Evolutionary conservation across 2,113 vertebrate species (phyloP).

Genomic region (Chionomys nivalis): DNA sequence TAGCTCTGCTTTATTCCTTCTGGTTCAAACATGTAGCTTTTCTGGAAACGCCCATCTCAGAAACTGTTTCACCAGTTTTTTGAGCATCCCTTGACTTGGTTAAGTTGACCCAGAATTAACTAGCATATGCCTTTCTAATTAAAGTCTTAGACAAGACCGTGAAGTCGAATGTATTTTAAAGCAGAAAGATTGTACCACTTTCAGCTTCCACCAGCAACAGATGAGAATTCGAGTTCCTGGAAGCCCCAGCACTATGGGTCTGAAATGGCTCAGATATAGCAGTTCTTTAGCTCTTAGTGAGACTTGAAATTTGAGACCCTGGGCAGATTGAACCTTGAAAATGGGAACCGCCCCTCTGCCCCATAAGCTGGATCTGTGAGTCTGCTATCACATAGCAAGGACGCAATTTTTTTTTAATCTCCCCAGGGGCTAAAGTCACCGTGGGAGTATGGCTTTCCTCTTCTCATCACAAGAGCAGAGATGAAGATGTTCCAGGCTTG

Average conservation of each 20-base stretch:
- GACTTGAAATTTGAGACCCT: neutral
- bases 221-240: neutral
- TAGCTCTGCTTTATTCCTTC: neutral
- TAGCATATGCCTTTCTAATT: neutral
- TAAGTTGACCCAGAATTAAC: neutral
- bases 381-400: neutral
- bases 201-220: neutral
- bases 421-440: neutral
- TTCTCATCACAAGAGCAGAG: neutral
- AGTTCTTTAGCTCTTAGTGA: conserved; percentile 13
- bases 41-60: neutral
- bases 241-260: accelerated
- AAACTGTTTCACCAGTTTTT: neutral
- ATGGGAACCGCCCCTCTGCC: neutral
- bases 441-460: neutral
- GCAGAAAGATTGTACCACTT: neutral
- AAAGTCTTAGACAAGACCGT: neutral
- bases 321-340: neutral
- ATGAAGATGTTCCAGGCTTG: neutral
- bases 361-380: neutral
- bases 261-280: neutral
- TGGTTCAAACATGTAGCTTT: neutral
- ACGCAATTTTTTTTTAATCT: neutral
- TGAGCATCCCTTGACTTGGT: neutral
- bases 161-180: neutral